Percentiles rank a stretch among this genome's conserved stretches.
Evolutionary conservation across 1,140 invertebrate genomes (phyloP).

Genomic region (Hyphantria cunea): DNA sequence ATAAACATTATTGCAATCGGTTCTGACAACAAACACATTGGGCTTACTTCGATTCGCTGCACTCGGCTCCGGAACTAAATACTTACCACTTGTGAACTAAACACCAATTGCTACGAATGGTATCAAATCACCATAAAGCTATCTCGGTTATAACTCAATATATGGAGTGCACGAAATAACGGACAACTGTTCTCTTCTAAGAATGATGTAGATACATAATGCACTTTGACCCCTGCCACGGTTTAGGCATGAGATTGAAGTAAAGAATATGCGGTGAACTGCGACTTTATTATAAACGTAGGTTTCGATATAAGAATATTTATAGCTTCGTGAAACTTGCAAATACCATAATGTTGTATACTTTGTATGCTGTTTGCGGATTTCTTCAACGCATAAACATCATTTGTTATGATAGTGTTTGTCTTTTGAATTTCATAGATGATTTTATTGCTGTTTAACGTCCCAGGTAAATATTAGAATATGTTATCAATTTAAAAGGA

Average conservation of each 20-base stretch:
- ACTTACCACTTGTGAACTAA: constrained; percentile 55
- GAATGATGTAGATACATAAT: constrained; percentile 60
- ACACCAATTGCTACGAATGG: constrained; percentile 75
- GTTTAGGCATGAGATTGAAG: constrained; percentile 37
- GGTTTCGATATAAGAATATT: constrained; percentile 24
- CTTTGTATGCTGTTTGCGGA: background rate
- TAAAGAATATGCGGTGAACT: constrained; percentile 35
- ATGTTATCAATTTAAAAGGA: too few species aligned
- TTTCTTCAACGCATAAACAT: too few species aligned
- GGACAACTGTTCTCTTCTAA: constrained; percentile 58
- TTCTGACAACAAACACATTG: constrained; percentile 7
- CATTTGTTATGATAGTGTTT: too few species aligned
- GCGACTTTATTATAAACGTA: constrained; percentile 13
- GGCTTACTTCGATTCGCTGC: constrained; percentile 42
- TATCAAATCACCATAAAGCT: constrained; percentile 79
- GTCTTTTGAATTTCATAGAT: too few species aligned
- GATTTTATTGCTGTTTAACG: too few species aligned
- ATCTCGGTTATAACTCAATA: constrained; percentile 62
- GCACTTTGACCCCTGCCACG: constrained; percentile 55
- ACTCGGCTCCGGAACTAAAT: constrained; percentile 42
- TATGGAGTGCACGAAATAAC: constrained; percentile 74
- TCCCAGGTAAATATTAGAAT: too few species aligned
- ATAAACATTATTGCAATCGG: constrained; percentile 15
- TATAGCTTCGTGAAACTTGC: background rate
- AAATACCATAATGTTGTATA: background rate